These are phyloP conservation scores for Eupeodes latifasciatus DNA, from an alignment of 2,888 invertebrate species.

Conservation along the genomic window DNA sequence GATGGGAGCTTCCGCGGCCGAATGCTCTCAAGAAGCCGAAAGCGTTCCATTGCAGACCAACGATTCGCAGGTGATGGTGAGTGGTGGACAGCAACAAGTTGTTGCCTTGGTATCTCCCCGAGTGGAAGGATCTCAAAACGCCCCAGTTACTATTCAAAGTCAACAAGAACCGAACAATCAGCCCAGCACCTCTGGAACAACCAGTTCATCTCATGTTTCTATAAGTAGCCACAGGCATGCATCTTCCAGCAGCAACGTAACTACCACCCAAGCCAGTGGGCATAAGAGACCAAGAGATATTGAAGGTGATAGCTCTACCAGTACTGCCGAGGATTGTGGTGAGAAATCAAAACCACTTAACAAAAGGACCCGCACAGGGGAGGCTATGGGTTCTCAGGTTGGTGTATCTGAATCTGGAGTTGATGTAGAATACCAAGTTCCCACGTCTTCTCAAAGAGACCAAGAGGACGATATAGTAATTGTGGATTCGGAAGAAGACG, in stretches of 20 bases:
- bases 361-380: slow-evolving; percentile 82
- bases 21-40: slow-evolving; percentile 85
- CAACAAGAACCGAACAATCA: slow-evolving; percentile 82
- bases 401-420: slow-evolving; percentile 87
- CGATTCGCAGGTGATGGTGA: slow-evolving; percentile 81
- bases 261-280: slow-evolving; percentile 87
- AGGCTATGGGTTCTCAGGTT: slow-evolving; percentile 80
- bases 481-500: slow-evolving; percentile 91
- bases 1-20: slow-evolving; percentile 83
- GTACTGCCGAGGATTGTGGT: slow-evolving; percentile 84
- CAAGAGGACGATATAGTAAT: slow-evolving; percentile 93
- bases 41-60: slow-evolving; percentile 83
- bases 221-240: slow-evolving; percentile 84
- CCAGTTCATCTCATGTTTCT: slow-evolving; percentile 82
- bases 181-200: slow-evolving; percentile 83
- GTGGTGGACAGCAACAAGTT: slow-evolving; percentile 86
- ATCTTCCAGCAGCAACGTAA: slow-evolving; percentile 88
- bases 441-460: slow-evolving; percentile 93
- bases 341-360: slow-evolving; percentile 81
- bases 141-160: slow-evolving; percentile 79
- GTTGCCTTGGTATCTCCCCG: slow-evolving; percentile 90
- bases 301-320: slow-evolving; percentile 85
- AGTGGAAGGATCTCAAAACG: slow-evolving; percentile 86
- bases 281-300: slow-evolving; percentile 87
- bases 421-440: slow-evolving; percentile 92